Percentiles rank a stretch among this genome's conserved stretches.
Conservation (phyloP, 2,888 invertebrate species). For the Ormyrus pomaceus region DNA sequence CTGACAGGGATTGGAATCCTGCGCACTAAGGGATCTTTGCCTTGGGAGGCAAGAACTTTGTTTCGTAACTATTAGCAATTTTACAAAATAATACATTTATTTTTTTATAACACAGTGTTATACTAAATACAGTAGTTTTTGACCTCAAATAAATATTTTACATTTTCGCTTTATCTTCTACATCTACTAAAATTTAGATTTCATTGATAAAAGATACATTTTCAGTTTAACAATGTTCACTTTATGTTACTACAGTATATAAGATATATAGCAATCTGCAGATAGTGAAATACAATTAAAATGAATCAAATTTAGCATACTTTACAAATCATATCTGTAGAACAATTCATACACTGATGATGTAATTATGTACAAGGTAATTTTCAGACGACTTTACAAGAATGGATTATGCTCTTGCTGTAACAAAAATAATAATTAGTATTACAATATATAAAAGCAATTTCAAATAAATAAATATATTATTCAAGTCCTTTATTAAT, state of each 20-base stretch:
- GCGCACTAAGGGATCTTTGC: too few species aligned
- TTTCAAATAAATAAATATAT: too few species aligned
- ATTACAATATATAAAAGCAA: too few species aligned
- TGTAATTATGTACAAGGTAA: slow-evolving; percentile 42
- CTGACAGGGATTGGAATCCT: too few species aligned
- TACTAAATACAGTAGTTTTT: slow-evolving; percentile 16
- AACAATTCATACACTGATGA: slow-evolving; percentile 18
- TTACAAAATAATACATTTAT: slow-evolving; percentile 23
- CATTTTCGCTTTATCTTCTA: slow-evolving; percentile 9
- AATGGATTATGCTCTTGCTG: slow-evolving; percentile 51
- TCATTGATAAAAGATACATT: slow-evolving; percentile 11
- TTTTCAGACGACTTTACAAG: slow-evolving; percentile 8
- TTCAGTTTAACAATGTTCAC: slow-evolving; percentile 25
- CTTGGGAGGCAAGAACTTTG: too few species aligned
- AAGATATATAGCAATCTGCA: slow-evolving; percentile 4
- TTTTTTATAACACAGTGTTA: slow-evolving; percentile 28
- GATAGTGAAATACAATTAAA: slow-evolving; percentile 7
- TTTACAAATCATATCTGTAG: slow-evolving; percentile 36
- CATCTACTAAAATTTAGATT: slow-evolving; percentile 15
- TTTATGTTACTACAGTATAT: slow-evolving; percentile 20
- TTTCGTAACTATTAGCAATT: too few species aligned
- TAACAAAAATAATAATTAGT: slow-evolving; percentile 18
- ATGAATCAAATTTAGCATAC: slow-evolving; percentile 13
- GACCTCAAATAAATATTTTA: slow-evolving; percentile 30
- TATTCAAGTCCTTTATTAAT: too few species aligned